These are phyloP conservation scores for Onychorhynchus coronatus DNA, from an alignment of 2,113 vertebrate species.

Conservation along the genomic window DNA sequence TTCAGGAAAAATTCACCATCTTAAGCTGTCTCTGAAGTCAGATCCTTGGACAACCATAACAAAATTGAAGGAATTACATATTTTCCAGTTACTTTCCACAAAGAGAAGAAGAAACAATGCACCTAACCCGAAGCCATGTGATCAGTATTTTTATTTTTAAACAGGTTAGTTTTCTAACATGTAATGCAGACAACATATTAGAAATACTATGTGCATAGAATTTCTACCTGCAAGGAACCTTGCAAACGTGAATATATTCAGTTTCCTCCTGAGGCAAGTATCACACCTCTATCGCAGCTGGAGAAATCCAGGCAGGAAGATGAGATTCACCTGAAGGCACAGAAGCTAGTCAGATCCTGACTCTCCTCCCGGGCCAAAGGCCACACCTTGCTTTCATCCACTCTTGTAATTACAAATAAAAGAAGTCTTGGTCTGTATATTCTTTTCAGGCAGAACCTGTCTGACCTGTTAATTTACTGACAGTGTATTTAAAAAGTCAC, in stretches of 20 bases:
- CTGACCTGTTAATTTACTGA: constrained; percentile 36
- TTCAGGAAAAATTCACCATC: not conserved
- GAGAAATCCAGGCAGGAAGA: not conserved
- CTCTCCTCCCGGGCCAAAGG: not conserved
- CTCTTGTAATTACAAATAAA: constrained; percentile 46
- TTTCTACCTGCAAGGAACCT: not conserved
- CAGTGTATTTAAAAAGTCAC: not conserved
- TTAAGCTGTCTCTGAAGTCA: not conserved
- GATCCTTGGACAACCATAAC: not conserved
- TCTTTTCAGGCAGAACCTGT: constrained; percentile 60
- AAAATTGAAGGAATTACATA: rapidly evolving
- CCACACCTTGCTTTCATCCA: constrained; percentile 59
- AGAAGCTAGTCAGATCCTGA: constrained; percentile 44
- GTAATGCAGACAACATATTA: not conserved
- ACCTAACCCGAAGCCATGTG: rapidly evolving
- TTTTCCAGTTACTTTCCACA: not conserved
- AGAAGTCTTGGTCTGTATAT: not conserved
- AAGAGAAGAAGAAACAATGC: not conserved
- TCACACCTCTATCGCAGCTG: not conserved
- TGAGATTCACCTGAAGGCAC: constrained; percentile 20
- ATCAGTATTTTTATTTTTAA: not conserved
- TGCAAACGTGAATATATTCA: rapidly evolving
- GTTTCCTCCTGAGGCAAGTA: not conserved
- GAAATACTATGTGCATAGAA: rapidly evolving
- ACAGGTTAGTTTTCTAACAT: not conserved